phyloP scores from a whole-genome alignment of 1,140 invertebrate species.

The Ridgeia piscesae region DNA sequence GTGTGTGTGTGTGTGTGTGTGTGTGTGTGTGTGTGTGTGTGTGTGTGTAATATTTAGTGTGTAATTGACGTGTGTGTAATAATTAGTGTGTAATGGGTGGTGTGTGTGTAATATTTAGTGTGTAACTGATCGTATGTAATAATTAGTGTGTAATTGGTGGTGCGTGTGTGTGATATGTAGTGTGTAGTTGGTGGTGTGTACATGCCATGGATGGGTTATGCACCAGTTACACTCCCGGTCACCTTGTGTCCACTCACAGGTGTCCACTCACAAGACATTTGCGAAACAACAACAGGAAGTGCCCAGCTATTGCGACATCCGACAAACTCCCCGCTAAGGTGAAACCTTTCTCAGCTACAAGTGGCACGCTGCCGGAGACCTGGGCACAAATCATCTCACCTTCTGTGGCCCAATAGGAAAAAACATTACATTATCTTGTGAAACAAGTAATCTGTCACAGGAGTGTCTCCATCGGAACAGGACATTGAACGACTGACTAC shows the following conservation, averaged over 20 bases:
- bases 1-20: no score
- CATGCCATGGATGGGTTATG: no score
- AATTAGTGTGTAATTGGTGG: no score
- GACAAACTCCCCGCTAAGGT: neutral
- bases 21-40: no score
- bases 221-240: no score
- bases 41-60: no score
- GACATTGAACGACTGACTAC: neutral
- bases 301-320: neutral
- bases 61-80: no score
- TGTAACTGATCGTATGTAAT: no score
- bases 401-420: neutral
- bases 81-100: no score
- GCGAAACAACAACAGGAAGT: neutral
- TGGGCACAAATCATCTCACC: neutral
- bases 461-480: neutral
- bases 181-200: no score
- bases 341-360: neutral
- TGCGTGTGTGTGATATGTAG: no score
- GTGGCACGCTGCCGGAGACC: neutral
- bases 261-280: neutral
- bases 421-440: neutral
- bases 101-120: no score
- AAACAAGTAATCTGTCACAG: neutral
- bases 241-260: neutral